Evolutionary conservation across 2,888 invertebrate species (phyloP).

Genomic region (Caenorhabditis doughertyi): DNA sequence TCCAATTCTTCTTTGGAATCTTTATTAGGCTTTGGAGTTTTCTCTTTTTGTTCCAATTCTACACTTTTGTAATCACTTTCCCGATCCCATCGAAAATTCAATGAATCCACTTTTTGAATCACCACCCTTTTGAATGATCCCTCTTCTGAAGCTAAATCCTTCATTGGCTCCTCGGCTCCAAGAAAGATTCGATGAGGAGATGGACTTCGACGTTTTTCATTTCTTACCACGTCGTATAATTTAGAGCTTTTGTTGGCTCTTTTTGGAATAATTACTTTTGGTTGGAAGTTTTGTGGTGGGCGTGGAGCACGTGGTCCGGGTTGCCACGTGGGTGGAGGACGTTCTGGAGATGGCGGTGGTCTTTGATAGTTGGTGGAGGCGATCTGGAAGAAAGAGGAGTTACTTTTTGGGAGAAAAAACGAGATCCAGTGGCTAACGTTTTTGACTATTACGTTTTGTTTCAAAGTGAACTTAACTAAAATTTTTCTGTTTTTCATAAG

Average conservation of each 20-base stretch:
- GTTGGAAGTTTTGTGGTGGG: not conserved
- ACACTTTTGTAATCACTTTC: not conserved
- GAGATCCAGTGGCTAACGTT: too few species aligned
- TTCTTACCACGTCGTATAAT: not conserved
- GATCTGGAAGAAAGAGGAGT: too few species aligned
- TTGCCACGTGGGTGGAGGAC: too few species aligned
- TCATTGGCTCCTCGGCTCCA: conserved; percentile 9
- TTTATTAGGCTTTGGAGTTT: not conserved
- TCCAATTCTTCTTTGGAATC: not conserved
- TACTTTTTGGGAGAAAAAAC: too few species aligned
- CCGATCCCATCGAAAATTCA: not conserved
- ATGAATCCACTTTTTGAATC: not conserved
- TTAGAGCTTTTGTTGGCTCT: not conserved
- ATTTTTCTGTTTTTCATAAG: too few species aligned
- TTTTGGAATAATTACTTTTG: not conserved
- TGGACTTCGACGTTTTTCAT: not conserved
- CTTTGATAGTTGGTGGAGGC: too few species aligned
- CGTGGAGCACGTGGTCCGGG: too few species aligned
- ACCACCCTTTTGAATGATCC: not conserved
- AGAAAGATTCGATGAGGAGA: not conserved
- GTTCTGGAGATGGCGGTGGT: too few species aligned
- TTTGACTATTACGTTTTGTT: too few species aligned
- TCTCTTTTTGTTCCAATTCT: not conserved
- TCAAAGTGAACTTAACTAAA: too few species aligned
- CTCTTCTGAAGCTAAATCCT: not conserved